Conservation (phyloP, 2,113 vertebrate genomes). For the Morone saxatilis region DNA sequence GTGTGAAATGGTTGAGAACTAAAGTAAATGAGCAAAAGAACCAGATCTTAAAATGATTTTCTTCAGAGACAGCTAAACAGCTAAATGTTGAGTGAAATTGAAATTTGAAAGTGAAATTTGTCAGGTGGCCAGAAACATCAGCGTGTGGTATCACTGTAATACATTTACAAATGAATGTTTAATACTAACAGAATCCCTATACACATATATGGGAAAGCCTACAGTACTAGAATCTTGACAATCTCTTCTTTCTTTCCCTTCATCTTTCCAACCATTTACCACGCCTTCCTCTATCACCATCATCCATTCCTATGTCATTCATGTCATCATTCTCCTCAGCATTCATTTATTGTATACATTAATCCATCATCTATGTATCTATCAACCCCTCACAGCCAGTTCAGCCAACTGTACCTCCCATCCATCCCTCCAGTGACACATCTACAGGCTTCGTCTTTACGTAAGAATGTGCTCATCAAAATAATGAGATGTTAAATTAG, state of each 20-base stretch:
- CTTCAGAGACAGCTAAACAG: neutral
- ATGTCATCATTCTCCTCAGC: constrained; percentile 3
- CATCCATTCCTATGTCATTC: constrained; percentile 14
- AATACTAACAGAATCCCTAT: neutral
- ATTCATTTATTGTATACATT: constrained; percentile 9
- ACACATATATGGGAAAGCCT: neutral
- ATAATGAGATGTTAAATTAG: constrained; percentile 69
- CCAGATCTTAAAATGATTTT: neutral
- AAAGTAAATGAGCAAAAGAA: neutral
- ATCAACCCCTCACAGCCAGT: constrained; percentile 27
- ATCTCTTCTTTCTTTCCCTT: neutral
- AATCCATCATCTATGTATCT: constrained; percentile 9
- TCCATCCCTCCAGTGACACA: constrained; percentile 19
- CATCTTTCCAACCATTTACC: neutral
- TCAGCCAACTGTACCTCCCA: constrained; percentile 13
- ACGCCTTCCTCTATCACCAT: neutral
- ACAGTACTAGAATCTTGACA: neutral
- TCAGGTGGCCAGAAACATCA: neutral
- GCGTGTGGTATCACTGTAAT: neutral
- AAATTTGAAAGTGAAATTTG: too few relatives aligned
- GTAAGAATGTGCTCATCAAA: constrained; percentile 50
- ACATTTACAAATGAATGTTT: neutral
- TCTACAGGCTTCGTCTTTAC: constrained; percentile 38
- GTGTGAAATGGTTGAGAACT: neutral
- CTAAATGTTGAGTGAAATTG: neutral